Conservation (phyloP, 2,113 vertebrate species). For the Protobothrops flavoviridis region DNA sequence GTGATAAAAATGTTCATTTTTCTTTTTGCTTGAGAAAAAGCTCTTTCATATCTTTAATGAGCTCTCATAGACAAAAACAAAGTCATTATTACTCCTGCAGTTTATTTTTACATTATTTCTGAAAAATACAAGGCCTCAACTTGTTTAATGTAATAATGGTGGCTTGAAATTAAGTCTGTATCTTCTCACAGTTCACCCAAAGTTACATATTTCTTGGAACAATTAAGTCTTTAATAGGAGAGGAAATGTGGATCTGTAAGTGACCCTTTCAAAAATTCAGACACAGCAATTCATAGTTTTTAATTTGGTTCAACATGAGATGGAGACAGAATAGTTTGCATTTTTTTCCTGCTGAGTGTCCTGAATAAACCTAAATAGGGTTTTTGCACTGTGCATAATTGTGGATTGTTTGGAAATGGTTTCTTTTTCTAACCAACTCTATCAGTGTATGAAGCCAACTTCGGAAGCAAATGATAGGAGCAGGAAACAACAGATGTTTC, state of each 20-base stretch:
- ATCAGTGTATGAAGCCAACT: not conserved
- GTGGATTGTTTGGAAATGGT: not conserved
- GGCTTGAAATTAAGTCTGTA: slow-evolving; percentile 2
- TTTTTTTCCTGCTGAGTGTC: not conserved
- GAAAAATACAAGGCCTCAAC: not conserved
- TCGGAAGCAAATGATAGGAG: not conserved
- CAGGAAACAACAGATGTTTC: not conserved
- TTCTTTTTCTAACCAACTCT: not conserved
- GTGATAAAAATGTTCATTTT: not conserved
- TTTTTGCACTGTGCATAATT: not conserved
- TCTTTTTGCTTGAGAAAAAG: not conserved
- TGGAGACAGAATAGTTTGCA: not conserved
- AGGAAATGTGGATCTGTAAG: not conserved
- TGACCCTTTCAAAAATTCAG: not conserved
- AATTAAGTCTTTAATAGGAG: not conserved
- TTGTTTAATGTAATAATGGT: slow-evolving; percentile 5
- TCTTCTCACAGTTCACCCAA: not conserved
- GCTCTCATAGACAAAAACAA: slow-evolving; percentile 10
- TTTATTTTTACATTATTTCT: not conserved
- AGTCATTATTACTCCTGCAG: slow-evolving; percentile 8
- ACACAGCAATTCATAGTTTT: not conserved
- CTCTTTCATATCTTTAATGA: slow-evolving; percentile 7
- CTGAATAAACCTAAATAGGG: not conserved
- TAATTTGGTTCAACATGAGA: not conserved
- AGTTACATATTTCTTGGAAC: not conserved